Evolutionary conservation across 2,888 invertebrate species (phyloP).

Genomic region (Brenthis ino): DNA sequence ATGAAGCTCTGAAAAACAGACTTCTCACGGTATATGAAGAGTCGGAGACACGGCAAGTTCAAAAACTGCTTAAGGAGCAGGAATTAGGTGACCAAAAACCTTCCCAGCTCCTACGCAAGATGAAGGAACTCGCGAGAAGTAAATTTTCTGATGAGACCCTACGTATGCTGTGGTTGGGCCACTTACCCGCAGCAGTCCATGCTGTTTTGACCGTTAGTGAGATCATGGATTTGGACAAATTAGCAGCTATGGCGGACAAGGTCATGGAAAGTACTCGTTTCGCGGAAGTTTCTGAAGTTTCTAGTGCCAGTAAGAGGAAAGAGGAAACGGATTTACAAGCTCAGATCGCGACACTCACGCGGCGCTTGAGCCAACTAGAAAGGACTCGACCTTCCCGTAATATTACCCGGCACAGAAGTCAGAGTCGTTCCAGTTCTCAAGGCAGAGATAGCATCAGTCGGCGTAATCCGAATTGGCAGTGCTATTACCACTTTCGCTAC

Average conservation of each 20-base stretch:
- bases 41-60: slow-evolving; percentile 24
- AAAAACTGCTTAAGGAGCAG: slow-evolving; percentile 25
- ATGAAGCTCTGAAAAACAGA: too few relatives aligned
- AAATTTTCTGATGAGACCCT: slow-evolving; percentile 34
- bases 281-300: slow-evolving; percentile 9
- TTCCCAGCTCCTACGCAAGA: slow-evolving; percentile 5
- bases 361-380: slow-evolving; percentile 15
- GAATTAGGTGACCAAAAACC: slow-evolving; percentile 5
- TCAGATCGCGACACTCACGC: slow-evolving; percentile 17
- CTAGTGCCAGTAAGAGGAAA: neutral
- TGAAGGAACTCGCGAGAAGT: slow-evolving; percentile 4
- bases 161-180: slow-evolving; percentile 35
- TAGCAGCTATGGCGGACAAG: slow-evolving; percentile 38
- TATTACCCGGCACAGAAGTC: neutral
- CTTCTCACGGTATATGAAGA: slow-evolving; percentile 15
- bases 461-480: slow-evolving; percentile 11
- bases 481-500: slow-evolving; percentile 28
- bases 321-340: slow-evolving; percentile 10
- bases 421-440: slow-evolving; percentile 15
- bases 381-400: slow-evolving; percentile 1
- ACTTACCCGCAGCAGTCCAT: slow-evolving; percentile 31
- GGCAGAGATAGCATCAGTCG: slow-evolving; percentile 12
- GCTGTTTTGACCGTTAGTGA: slow-evolving; percentile 31
- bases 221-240: slow-evolving; percentile 24
- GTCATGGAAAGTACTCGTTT: slow-evolving; percentile 20